Evolutionary conservation across 2,888 invertebrate genomes (phyloP).

Genomic region (Stratiomys singularior): DNA sequence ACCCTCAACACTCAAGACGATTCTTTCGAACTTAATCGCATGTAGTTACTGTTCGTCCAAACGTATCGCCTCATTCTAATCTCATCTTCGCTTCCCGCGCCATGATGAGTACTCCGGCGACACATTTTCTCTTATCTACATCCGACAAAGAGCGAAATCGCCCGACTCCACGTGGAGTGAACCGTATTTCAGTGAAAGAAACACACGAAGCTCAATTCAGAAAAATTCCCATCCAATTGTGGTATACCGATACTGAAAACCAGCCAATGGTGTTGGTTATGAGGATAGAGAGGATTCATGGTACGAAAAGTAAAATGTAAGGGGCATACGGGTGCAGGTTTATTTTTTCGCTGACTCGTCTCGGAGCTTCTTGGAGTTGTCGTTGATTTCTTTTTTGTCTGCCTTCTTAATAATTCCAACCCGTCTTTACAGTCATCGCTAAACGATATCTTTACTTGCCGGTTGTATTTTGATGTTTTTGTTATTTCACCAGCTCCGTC

Average conservation of each 20-base stretch:
- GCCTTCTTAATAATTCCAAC: conserved; percentile 36
- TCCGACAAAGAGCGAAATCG: neutral
- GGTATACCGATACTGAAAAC: neutral
- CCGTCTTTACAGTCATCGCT: conserved; percentile 27
- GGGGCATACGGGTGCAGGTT: neutral
- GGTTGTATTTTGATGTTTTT: conserved; percentile 13
- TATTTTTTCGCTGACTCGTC: conserved; percentile 20
- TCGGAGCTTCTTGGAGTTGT: conserved; percentile 39
- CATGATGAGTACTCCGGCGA: too few relatives aligned
- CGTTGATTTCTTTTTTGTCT: conserved; percentile 40
- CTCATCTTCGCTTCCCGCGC: too few relatives aligned
- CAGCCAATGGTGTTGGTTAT: neutral
- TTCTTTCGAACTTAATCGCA: too few relatives aligned
- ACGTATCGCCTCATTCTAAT: too few relatives aligned
- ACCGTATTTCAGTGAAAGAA: conserved; percentile 18
- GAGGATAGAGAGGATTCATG: neutral
- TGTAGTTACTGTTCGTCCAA: too few relatives aligned
- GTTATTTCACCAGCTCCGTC: neutral
- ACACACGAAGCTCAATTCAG: neutral
- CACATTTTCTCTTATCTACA: neutral
- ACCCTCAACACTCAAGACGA: too few relatives aligned
- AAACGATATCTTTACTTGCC: conserved; percentile 43
- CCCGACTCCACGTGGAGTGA: conserved; percentile 43
- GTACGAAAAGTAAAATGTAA: conserved; percentile 6
- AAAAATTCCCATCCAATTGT: conserved; percentile 38